These are phyloP conservation scores for Drosophila melanica DNA, from an alignment of 1,140 invertebrate genomes.

Conservation along the genomic window DNA sequence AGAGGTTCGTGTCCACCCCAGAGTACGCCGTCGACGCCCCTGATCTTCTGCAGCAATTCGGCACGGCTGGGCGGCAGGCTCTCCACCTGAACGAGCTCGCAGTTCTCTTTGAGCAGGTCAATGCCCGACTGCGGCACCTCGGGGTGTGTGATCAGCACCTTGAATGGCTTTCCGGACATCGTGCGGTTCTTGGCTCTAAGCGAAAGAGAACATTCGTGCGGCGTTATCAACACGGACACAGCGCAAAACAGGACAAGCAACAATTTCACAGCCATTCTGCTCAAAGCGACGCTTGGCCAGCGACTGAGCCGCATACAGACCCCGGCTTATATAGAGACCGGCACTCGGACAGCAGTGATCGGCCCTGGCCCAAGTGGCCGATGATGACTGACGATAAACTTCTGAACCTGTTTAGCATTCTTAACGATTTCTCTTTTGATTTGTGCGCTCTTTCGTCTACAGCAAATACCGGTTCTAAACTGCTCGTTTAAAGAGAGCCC, in stretches of 20 bases:
- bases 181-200: constrained; percentile 52
- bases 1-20: constrained; percentile 89
- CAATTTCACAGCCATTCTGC: constrained; percentile 49
- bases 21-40: constrained; percentile 87
- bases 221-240: constrained; percentile 30
- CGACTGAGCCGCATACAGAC: constrained; percentile 62
- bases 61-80: constrained; percentile 78
- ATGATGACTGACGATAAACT: constrained; percentile 52
- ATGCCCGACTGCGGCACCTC: constrained; percentile 82
- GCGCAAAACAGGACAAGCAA: constrained; percentile 27
- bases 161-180: constrained; percentile 70
- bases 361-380: constrained; percentile 20
- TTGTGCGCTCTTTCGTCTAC: not conserved
- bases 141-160: constrained; percentile 84
- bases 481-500: constrained; percentile 10
- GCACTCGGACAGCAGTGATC: constrained; percentile 20
- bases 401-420: constrained; percentile 68
- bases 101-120: constrained; percentile 78
- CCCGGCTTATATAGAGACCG: constrained; percentile 38
- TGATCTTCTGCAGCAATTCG: constrained; percentile 86
- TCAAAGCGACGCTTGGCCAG: constrained; percentile 36
- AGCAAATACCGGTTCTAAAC: constrained; percentile 23
- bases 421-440: constrained; percentile 22
- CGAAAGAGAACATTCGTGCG: constrained; percentile 50
- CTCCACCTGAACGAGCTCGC: constrained; percentile 64